Conservation (phyloP, 2,113 vertebrate genomes). For the Pardalotus punctatus region DNA sequence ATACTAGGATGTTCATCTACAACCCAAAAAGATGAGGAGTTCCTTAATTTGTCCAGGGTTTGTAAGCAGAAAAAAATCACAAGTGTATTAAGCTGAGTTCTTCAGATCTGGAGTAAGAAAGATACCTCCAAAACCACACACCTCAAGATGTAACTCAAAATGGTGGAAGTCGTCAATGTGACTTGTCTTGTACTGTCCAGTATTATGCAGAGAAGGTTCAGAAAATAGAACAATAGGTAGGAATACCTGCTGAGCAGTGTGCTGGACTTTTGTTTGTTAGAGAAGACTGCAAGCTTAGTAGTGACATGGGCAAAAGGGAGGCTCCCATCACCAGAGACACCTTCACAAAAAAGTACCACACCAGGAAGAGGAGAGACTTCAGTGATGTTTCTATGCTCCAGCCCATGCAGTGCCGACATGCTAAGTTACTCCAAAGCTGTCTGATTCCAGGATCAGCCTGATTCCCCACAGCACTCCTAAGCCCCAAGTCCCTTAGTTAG, state of each 20-base stretch:
- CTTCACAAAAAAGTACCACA: neutral
- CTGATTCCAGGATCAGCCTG: neutral
- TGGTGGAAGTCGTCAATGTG: neutral
- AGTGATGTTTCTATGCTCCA: neutral
- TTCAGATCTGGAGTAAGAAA: neutral
- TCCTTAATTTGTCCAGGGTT: neutral
- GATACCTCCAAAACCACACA: neutral
- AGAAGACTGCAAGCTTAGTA: neutral
- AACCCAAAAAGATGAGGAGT: neutral
- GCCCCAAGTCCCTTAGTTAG: neutral
- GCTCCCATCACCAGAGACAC: neutral
- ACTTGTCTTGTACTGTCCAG: neutral
- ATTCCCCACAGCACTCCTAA: neutral
- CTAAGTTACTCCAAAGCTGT: neutral
- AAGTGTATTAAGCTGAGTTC: neutral
- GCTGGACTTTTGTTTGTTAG: neutral
- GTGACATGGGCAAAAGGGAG: neutral
- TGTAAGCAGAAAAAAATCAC: neutral
- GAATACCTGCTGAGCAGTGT: neutral
- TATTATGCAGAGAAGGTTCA: neutral
- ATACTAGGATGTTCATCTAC: neutral
- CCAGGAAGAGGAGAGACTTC: neutral
- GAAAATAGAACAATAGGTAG: neutral
- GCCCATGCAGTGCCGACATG: neutral
- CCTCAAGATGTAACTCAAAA: neutral